Evolutionary conservation across 2,113 vertebrate genomes (phyloP).

Genomic region (Montifringilla adamsi): DNA sequence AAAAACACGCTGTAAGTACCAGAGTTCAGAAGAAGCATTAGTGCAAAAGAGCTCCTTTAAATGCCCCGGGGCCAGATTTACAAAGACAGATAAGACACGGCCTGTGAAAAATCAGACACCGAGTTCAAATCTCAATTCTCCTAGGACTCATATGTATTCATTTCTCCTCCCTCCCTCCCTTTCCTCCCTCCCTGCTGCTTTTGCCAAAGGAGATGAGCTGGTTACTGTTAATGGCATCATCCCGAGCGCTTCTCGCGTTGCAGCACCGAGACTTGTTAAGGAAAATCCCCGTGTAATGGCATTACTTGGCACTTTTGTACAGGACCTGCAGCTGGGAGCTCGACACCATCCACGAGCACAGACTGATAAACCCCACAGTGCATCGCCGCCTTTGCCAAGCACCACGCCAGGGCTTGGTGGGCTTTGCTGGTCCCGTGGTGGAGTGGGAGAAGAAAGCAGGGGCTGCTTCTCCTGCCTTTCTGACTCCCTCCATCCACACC

Average conservation of each 20-base stretch:
- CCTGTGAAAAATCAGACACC: not conserved
- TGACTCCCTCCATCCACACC: not conserved
- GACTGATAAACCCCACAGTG: not conserved
- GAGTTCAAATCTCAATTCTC: conserved; percentile 19
- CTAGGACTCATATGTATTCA: not conserved
- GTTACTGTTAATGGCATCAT: conserved; percentile 21
- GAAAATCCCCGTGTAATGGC: conserved; percentile 32
- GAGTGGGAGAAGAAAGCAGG: not conserved
- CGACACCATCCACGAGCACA: not conserved
- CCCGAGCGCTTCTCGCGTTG: not conserved
- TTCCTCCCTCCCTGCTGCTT: not conserved
- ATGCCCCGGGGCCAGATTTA: not conserved
- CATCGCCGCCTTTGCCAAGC: not conserved
- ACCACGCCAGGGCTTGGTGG: accelerated
- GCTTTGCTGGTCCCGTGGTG: not conserved
- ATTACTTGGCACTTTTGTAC: conserved; percentile 30
- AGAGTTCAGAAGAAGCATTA: not conserved
- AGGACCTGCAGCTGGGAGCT: not conserved
- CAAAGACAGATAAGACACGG: not conserved
- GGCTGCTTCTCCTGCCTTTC: not conserved
- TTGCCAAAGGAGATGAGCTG: conserved; percentile 45
- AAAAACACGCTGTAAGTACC: not conserved
- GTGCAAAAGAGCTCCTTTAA: not conserved
- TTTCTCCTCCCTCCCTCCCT: conserved; percentile 6
- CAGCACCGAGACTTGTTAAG: not conserved